Conservation (phyloP, 2,888 invertebrate species). For the Melanotus villosus region DNA sequence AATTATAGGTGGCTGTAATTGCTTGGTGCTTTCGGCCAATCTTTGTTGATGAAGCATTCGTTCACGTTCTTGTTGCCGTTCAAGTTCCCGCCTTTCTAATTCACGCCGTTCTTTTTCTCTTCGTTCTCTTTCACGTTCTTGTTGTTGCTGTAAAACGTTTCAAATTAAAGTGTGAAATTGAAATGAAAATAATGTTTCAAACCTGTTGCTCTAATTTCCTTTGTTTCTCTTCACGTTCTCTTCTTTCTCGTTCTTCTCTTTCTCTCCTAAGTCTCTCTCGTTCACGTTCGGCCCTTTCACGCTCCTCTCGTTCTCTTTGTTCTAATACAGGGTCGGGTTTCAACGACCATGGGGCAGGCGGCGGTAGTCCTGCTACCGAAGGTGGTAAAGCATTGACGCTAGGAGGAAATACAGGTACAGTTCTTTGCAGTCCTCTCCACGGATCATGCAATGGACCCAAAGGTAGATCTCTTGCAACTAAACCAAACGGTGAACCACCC, state of each 20-base stretch:
- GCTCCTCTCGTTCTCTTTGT: slow-evolving; percentile 75
- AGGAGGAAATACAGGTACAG: slow-evolving; percentile 73
- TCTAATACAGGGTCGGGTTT: slow-evolving; percentile 78
- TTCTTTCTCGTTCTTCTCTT: slow-evolving; percentile 74
- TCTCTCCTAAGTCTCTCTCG: slow-evolving; percentile 72
- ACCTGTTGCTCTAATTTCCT: slow-evolving; percentile 70
- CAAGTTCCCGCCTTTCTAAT: slow-evolving; percentile 71
- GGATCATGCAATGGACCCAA: slow-evolving; percentile 74
- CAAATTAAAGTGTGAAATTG: too few species aligned
- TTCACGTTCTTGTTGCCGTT: slow-evolving; percentile 73
- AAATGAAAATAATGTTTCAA: too few species aligned
- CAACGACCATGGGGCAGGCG: slow-evolving; percentile 74
- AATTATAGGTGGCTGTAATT: slow-evolving; percentile 65
- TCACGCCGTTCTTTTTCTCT: slow-evolving; percentile 70
- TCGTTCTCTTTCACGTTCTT: slow-evolving; percentile 68
- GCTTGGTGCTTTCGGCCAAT: slow-evolving; percentile 69
- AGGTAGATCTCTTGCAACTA: slow-evolving; percentile 69
- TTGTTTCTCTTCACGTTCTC: slow-evolving; percentile 71
- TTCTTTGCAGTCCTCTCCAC: slow-evolving; percentile 78
- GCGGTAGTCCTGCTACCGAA: slow-evolving; percentile 64
- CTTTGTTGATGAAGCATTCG: slow-evolving; percentile 74
- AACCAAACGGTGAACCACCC: slow-evolving; percentile 73
- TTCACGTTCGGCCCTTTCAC: slow-evolving; percentile 74
- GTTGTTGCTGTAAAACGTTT: slow-evolving; percentile 58
- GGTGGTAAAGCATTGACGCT: slow-evolving; percentile 69